Evolutionary conservation across 2,888 invertebrate species (phyloP).

Genomic region (Campoplex capitator): DNA sequence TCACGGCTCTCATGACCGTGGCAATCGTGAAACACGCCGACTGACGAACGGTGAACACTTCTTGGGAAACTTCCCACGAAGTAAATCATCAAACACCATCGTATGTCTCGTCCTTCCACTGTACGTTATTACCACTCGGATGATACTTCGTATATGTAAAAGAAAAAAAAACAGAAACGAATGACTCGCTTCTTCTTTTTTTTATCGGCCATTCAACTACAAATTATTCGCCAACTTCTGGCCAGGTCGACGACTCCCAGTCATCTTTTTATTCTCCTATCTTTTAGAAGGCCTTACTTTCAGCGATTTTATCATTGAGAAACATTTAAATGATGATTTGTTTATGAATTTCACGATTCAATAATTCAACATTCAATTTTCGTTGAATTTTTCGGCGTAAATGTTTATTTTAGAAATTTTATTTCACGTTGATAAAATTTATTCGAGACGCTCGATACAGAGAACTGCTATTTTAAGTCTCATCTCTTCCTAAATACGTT

Average conservation of each 20-base stretch:
- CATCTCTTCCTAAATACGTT: not conserved
- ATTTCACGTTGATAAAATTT: not conserved
- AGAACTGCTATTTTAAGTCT: not conserved
- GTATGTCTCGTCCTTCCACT: conserved; percentile 39
- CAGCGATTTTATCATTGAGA: not conserved
- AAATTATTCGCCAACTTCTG: conserved; percentile 26
- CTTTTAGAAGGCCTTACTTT: not conserved
- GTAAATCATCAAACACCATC: conserved; percentile 58
- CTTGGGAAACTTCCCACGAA: conserved; percentile 76
- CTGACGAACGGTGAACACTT: conserved; percentile 38
- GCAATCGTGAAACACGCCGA: conserved; percentile 48
- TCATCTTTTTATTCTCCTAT: not conserved
- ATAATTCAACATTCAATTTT: not conserved
- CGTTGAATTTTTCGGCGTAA: not conserved
- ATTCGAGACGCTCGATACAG: not conserved
- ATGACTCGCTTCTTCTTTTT: conserved; percentile 25
- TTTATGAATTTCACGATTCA: too few relatives aligned
- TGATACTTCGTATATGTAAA: conserved; percentile 6
- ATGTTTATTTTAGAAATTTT: not conserved
- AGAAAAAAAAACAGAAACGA: conserved; percentile 10
- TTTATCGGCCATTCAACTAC: conserved; percentile 33
- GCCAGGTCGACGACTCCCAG: conserved; percentile 26
- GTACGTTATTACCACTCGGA: conserved; percentile 46
- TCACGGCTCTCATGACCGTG: conserved; percentile 55
- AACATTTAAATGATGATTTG: too few relatives aligned